Evolutionary conservation across 2,113 vertebrate genomes (phyloP), one percentile per base, ranked within the genome.

Genomic region (Oreochromis tanganicae): DNA sequence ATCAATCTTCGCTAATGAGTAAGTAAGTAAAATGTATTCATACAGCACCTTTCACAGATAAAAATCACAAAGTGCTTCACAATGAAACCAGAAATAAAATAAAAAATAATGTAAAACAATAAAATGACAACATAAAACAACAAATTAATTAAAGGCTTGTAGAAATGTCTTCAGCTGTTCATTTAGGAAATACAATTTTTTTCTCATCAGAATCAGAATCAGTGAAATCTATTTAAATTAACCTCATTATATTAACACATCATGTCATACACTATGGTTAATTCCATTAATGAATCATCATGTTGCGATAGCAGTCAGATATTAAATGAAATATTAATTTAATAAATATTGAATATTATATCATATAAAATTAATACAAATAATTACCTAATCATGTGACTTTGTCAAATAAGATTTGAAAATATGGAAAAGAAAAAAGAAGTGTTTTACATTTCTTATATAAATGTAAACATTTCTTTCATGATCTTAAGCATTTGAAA

Each of bases 211-310:
- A 66, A n/a, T 12, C 17, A 66, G 61, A 38, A 66, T 38, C 10
- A 38, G 0, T 21, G 34, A 66, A 66, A 66, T 85, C 48, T 27
- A 19, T 38, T 83, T 82, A 38, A 78, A 85, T 87, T 63, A 87
- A 19, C 82, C 36, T 61, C n/a, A 86, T 29, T 82, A 50, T 80
- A 85, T 56, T 83, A 79, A 71, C 71, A 75, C 59, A 84, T 84
- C 27, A 78, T 78, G 46, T 79, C 83, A 81, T 52, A n/a, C 24
- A 79, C 55, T 66, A 50, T 66, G 38, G 61, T 66, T 14, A 52
- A 75, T 34, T 24, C 61, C 48, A 34, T 10, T 24, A 38, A 89
- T 93, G 89, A 89, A 87, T 93, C 85, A 88, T 48, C 59, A 78
- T 86, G 54, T 78, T 68, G 87, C 24, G 3, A 48, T 17, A 75